Percentiles rank a stretch among this genome's conserved stretches.
Evolutionary conservation across 2,797 vertebrate species (phyloP).

Genomic region (Antrozous pallidus): DNA sequence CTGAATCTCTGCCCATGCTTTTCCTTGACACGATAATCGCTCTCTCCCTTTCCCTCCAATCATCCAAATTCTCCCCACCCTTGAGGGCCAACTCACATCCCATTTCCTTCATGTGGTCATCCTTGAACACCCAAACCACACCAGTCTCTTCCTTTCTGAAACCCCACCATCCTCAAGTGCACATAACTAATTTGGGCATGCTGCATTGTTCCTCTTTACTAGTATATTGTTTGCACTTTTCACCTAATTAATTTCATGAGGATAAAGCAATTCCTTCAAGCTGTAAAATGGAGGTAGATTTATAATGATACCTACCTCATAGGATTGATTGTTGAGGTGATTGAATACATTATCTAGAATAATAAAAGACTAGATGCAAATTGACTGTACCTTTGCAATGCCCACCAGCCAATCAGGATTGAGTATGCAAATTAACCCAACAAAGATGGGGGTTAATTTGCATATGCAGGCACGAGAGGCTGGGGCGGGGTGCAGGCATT

Average conservation of each 20-base stretch:
- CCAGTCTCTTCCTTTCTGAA: slow-evolving; percentile 28
- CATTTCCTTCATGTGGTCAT: not conserved
- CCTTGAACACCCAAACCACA: not conserved
- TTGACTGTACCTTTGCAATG: too few species aligned
- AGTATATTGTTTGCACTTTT: not conserved
- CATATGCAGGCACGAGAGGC: too few species aligned
- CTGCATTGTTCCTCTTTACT: slow-evolving; percentile 4
- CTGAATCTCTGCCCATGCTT: not conserved
- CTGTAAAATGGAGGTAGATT: not conserved
- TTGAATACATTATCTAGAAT: not conserved
- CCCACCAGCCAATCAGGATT: too few species aligned
- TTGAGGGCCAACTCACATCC: not conserved
- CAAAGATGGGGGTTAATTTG: too few species aligned
- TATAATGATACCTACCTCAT: not conserved
- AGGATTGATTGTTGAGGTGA: not conserved
- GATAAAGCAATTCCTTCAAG: not conserved
- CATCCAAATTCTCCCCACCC: not conserved
- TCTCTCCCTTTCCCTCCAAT: not conserved
- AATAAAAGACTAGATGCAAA: too few species aligned
- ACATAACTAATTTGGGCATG: not conserved
- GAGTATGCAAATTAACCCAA: too few species aligned
- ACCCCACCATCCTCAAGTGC: not conserved
- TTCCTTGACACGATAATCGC: not conserved
- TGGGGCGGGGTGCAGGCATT: too few species aligned
- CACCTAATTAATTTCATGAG: not conserved